phyloP scores from a whole-genome alignment of 1,140 invertebrate species.

The Cotesia typhae region DNA sequence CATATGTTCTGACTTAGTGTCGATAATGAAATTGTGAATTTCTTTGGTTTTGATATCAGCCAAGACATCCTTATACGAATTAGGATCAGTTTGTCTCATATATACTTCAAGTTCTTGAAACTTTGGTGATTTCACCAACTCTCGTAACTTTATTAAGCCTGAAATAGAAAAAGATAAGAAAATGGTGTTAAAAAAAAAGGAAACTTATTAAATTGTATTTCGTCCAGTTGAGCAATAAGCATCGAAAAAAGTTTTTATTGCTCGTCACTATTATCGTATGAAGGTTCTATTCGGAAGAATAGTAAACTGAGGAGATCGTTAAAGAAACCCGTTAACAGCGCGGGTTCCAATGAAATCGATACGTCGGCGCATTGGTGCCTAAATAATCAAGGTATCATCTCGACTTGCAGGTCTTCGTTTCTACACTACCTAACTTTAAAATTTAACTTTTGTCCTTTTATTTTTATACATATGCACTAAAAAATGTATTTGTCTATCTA shows the following conservation, averaged over 20 bases:
- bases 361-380: conserved; percentile 52
- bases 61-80: conserved; percentile 69
- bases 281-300: conserved; percentile 2
- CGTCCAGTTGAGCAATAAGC: neutral
- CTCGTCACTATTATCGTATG: conserved; percentile 14
- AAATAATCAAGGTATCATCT: conserved; percentile 67
- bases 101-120: conserved; percentile 67
- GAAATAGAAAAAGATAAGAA: conserved; percentile 46
- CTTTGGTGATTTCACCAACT: conserved; percentile 63
- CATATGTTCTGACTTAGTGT: conserved; percentile 70
- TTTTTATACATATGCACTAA: conserved; percentile 1
- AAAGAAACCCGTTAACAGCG: conserved; percentile 64
- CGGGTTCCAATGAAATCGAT: conserved; percentile 64
- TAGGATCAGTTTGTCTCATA: conserved; percentile 69
- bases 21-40: conserved; percentile 71
- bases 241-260: conserved; percentile 28
- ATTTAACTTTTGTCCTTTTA: conserved; percentile 42
- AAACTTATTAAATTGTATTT: neutral
- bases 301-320: conserved; percentile 43
- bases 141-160: conserved; percentile 71
- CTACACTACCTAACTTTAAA: conserved; percentile 47
- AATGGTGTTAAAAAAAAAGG: conserved; percentile 10
- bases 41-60: conserved; percentile 71
- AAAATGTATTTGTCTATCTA: too few species aligned
- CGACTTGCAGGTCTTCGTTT: conserved; percentile 63